Percentiles rank a stretch among this genome's conserved stretches.
Conservation (phyloP, 2,113 vertebrate genomes). For the Gadus macrocephalus region DNA sequence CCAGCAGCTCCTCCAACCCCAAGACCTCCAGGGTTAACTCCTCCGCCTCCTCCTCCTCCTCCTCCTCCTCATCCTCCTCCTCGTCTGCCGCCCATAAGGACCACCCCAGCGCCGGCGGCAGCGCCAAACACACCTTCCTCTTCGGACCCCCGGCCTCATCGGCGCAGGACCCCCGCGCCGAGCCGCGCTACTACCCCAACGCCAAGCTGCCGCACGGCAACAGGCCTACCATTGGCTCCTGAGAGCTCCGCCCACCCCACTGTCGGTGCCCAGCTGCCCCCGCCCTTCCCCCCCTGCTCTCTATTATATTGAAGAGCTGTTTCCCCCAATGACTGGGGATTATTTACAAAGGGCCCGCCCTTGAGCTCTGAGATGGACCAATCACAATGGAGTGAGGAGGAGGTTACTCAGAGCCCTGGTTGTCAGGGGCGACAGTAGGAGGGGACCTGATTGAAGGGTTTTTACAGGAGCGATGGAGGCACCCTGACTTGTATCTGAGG, state of each 20-base stretch:
- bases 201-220: slow-evolving; percentile 64
- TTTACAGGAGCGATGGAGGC: no score
- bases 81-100: slow-evolving; percentile 26
- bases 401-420: no score
- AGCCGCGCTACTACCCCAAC: slow-evolving; percentile 47
- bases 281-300: no score
- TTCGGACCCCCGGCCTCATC: slow-evolving; percentile 57
- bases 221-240: slow-evolving; percentile 48
- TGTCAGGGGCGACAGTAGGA: no score
- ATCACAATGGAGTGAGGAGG: no score
- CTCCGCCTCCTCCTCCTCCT: slow-evolving; percentile 45
- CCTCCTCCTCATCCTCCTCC: slow-evolving; percentile 43
- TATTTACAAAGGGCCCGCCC: background rate
- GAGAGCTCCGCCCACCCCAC: slow-evolving; percentile 21
- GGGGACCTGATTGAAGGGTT: no score
- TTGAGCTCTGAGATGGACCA: background rate
- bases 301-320: background rate
- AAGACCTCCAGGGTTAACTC: slow-evolving; percentile 18
- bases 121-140: slow-evolving; percentile 73
- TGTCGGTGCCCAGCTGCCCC: no score
- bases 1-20: slow-evolving; percentile 17
- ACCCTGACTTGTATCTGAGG: no score
- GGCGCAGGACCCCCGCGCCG: slow-evolving; percentile 32
- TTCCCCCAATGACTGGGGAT: background rate
- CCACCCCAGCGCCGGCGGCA: slow-evolving; percentile 3